Conservation (phyloP, 1,140 invertebrate species). For the Tetramorium alpestre region DNA sequence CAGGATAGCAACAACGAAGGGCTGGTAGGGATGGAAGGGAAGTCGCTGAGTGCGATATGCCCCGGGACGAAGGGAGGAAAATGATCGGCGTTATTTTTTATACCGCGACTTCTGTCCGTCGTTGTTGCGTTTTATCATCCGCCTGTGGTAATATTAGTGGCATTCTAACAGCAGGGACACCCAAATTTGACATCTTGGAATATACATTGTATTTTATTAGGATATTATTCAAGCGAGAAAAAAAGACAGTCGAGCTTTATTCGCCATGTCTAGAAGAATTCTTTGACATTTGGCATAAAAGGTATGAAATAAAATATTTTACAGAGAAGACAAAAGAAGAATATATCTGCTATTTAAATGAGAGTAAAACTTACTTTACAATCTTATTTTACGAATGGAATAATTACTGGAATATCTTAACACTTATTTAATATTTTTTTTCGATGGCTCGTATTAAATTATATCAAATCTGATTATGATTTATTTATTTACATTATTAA, state of each 20-base stretch:
- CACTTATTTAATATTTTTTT: background rate
- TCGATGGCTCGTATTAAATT: background rate
- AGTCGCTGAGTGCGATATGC: slow-evolving; percentile 51
- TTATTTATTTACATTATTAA: background rate
- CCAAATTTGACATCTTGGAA: slow-evolving; percentile 29
- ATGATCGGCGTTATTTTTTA: slow-evolving; percentile 45
- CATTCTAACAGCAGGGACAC: background rate
- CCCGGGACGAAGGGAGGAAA: slow-evolving; percentile 38
- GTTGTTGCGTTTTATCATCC: slow-evolving; percentile 51
- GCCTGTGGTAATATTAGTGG: background rate
- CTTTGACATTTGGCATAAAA: background rate
- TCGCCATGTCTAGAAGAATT: background rate
- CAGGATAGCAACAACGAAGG: slow-evolving; percentile 49
- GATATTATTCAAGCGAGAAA: slow-evolving; percentile 18
- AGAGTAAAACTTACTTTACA: background rate
- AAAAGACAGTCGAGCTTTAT: slow-evolving; percentile 9
- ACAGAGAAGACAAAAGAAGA: background rate
- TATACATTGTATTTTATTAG: slow-evolving; percentile 17
- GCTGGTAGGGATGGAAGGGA: slow-evolving; percentile 32
- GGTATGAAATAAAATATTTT: background rate
- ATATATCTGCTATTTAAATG: background rate
- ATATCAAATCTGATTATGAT: background rate
- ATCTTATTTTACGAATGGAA: background rate
- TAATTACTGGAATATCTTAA: background rate
- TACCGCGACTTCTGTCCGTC: slow-evolving; percentile 31